Percentiles rank a stretch among this genome's conserved stretches.
Evolutionary conservation across 2,113 vertebrate species (phyloP).

Genomic region (Ictalurus punctatus): DNA sequence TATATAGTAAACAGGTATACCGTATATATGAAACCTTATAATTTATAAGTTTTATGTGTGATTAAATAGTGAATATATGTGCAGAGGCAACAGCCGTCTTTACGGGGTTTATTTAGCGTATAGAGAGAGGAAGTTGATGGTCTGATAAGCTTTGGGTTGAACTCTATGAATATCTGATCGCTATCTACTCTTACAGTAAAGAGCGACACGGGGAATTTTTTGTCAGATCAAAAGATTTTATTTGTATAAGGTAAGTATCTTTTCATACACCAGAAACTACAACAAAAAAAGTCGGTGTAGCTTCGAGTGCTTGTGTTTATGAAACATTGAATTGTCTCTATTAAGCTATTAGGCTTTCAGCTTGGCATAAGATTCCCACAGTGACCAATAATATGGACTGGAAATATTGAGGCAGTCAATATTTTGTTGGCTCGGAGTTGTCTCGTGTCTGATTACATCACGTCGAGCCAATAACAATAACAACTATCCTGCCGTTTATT

Average conservation of each 20-base stretch:
- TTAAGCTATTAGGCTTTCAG: slow-evolving; percentile 4
- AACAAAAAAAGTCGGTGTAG: background rate
- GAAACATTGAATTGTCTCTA: slow-evolving; percentile 12
- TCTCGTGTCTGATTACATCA: slow-evolving; percentile 38
- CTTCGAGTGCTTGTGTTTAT: background rate
- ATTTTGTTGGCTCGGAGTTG: slow-evolving; percentile 17
- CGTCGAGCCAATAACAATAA: slow-evolving; percentile 30
- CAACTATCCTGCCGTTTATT: slow-evolving; percentile 19
- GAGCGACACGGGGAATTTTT: background rate
- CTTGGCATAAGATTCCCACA: slow-evolving; percentile 31
- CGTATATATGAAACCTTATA: background rate
- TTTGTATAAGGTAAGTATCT: background rate
- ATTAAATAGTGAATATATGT: background rate
- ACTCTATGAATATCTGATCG: slow-evolving; percentile 4
- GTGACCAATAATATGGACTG: slow-evolving; percentile 18
- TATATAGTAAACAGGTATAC: background rate
- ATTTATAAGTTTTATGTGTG: background rate
- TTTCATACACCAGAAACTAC: background rate
- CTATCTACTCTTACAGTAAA: slow-evolving; percentile 9
- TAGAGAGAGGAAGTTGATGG: slow-evolving; percentile 7
- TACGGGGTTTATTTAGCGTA: background rate
- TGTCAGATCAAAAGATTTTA: background rate
- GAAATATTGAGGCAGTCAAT: slow-evolving; percentile 16
- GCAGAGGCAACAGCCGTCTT: background rate
- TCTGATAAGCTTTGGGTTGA: slow-evolving; percentile 11